Evolutionary conservation across 2,113 vertebrate species (phyloP).

Genomic region (Herpetotheres cachinnans): DNA sequence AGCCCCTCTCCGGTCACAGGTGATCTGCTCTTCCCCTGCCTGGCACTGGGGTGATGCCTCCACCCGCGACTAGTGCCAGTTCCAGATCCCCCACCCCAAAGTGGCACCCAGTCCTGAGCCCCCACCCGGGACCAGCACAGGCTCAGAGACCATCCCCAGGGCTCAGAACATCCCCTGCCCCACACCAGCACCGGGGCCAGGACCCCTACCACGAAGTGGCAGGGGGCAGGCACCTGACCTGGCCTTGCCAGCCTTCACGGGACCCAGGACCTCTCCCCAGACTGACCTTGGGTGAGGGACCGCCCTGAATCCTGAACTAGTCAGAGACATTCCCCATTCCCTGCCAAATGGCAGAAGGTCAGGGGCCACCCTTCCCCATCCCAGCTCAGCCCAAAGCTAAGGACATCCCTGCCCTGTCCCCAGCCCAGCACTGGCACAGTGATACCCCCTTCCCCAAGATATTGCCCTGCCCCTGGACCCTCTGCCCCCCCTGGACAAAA

Average conservation of each 20-base stretch:
- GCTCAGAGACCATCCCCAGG: neutral
- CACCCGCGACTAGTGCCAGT: too few relatives aligned
- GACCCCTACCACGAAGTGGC: too few relatives aligned
- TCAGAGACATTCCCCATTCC: neutral
- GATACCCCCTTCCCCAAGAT: neutral
- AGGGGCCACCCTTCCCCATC: too few relatives aligned
- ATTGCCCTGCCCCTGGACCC: neutral
- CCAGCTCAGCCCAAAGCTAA: neutral
- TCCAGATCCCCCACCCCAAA: too few relatives aligned
- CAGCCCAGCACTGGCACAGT: neutral
- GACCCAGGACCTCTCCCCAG: neutral
- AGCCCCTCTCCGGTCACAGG: fast-evolving
- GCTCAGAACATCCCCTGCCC: too few relatives aligned
- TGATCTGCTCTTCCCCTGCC: neutral
- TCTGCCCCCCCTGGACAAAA: neutral
- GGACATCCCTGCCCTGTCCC: too few relatives aligned
- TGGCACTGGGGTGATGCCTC: too few relatives aligned
- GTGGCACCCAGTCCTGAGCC: too few relatives aligned
- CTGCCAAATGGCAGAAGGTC: neutral
- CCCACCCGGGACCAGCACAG: too few relatives aligned
- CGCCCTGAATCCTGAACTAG: neutral
- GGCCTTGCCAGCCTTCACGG: neutral
- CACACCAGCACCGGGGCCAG: neutral
- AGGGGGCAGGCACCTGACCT: fast-evolving
- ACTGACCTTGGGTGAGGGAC: neutral